Evolutionary conservation across 2,797 vertebrate species (phyloP).

Genomic region (Parauchenoglanis ngamensis): DNA sequence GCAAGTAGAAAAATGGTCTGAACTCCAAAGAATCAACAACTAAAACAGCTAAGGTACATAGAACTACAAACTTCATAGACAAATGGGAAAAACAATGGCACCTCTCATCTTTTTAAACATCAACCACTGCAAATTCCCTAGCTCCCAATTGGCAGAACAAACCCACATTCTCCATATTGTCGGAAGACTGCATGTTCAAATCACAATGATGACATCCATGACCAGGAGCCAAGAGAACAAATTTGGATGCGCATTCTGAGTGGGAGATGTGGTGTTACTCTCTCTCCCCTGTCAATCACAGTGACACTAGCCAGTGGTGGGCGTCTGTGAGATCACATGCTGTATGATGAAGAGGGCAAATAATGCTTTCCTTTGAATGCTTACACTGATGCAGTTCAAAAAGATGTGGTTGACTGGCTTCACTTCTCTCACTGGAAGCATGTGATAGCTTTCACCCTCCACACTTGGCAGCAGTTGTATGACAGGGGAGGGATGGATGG

Average conservation of each 20-base stretch:
- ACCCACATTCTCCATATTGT: background rate
- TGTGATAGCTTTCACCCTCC: background rate
- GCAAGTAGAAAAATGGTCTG: background rate
- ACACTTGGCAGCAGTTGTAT: background rate
- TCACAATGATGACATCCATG: background rate
- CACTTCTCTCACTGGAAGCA: background rate
- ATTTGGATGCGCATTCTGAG: background rate
- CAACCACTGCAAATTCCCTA: background rate
- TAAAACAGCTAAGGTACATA: background rate
- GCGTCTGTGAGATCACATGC: background rate
- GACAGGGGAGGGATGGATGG: background rate
- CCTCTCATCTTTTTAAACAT: background rate
- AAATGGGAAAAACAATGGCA: background rate
- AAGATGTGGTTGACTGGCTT: background rate
- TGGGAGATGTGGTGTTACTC: background rate
- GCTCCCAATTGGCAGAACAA: background rate
- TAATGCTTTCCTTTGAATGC: background rate
- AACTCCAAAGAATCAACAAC: background rate
- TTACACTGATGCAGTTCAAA: background rate
- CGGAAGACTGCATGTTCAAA: constrained; percentile 2
- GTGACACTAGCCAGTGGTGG: background rate
- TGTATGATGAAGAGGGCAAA: background rate
- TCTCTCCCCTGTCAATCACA: background rate
- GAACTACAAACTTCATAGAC: background rate
- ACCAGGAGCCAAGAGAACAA: background rate